Base-by-base conservation (phyloP, 2,888 invertebrate species). In the Rhaphigaster nebulosa region DNA sequence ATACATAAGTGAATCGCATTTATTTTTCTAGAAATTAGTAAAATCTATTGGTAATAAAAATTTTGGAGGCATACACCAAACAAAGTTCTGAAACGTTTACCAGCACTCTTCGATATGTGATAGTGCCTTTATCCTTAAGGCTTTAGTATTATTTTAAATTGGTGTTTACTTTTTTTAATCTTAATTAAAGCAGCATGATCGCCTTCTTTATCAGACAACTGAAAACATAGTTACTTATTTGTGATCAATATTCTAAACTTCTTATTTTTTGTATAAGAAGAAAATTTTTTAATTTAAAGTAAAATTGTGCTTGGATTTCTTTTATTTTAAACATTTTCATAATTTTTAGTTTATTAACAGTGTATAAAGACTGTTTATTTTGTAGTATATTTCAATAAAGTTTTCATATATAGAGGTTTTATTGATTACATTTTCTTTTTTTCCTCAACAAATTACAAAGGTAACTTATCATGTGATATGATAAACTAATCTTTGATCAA, bases 341-440 rank as follows among this genome's bases (percentile, higher is more conserved):
- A 76, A 76, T 76, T 76, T 84, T 84, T 84, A 45, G 26, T 84
- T 45, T n/a, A 84, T n/a, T 45, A 50, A 45, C 45, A 84, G 41
- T 84, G 29, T 45, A 45, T 45, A 45, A 84, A 84, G 84, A 84
- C 84, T 84, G 84, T 84, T 50, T 84, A 50, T 45, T 45, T 84
- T 84, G 84, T 84, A 45, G 84, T 84, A 84, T 76, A 84, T 41
- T 84, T 84, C 84, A 84, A 84, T 84, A 84, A 84, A 84, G 41
- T 84, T 84, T 50, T 84, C 45, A 84, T 84, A 84, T n/a, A 50
- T 12, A 45, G 20, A 45, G 45, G 8, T 84, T 84, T 84, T 76
- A 38, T 29, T 76, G 18, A 23, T 76, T 20, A 76, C 6, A 8
- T 38, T 70, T 34, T 38, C 70, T 38, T 76, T 34, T 70, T 29